Percentiles rank a stretch among this genome's conserved stretches.
phyloP scores from a whole-genome alignment of 2,113 vertebrate species.

The Entomyzon cyanotis region DNA sequence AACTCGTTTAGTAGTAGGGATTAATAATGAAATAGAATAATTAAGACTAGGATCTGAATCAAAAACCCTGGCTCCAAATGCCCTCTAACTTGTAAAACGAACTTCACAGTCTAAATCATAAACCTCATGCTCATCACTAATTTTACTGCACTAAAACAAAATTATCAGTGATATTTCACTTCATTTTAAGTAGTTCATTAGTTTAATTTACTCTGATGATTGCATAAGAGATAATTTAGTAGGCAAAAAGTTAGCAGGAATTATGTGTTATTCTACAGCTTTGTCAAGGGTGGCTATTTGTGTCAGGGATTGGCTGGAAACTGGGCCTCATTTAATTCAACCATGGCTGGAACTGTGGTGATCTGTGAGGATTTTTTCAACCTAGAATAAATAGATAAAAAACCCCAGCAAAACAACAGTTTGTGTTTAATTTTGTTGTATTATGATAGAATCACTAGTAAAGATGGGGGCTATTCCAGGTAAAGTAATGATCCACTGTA shows the following conservation, averaged over 20 bases:
- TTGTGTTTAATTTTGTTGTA: background rate
- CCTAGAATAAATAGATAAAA: background rate
- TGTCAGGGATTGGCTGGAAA: background rate
- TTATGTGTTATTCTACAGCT: background rate
- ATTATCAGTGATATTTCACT: background rate
- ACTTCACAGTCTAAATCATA: background rate
- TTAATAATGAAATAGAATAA: background rate
- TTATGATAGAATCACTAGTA: background rate
- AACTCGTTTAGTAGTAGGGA: background rate
- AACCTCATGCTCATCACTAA: background rate
- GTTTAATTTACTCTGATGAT: background rate
- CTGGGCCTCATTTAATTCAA: background rate
- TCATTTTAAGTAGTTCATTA: background rate
- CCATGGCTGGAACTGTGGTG: background rate
- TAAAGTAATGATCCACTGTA: background rate
- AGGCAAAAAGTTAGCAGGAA: background rate
- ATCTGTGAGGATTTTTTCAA: background rate
- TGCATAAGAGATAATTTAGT: background rate
- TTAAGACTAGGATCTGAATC: background rate
- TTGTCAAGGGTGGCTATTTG: background rate
- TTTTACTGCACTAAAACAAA: background rate
- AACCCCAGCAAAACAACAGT: fast-evolving
- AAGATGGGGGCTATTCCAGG: background rate
- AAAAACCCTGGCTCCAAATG: background rate
- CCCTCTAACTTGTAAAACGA: background rate